phyloP scores from a whole-genome alignment of 2,888 invertebrate species.

The Lochmaea capreae region DNA sequence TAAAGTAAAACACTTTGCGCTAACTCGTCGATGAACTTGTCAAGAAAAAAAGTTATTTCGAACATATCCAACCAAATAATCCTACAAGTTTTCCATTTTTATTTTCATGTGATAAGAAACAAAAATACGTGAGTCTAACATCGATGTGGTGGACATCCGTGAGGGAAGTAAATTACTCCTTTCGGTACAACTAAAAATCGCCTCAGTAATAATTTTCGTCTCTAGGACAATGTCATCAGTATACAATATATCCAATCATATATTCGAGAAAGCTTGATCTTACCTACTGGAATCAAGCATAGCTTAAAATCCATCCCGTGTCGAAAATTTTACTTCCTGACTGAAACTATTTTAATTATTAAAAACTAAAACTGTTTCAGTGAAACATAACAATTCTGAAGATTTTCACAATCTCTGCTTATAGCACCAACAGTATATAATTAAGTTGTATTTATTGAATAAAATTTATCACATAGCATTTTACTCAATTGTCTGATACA shows the following conservation, averaged over 20 bases:
- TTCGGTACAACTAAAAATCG: background rate
- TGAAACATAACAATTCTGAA: background rate
- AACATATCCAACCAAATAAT: constrained; percentile 17
- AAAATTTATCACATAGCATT: too few species aligned
- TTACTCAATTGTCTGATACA: too few species aligned
- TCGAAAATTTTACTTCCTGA: background rate
- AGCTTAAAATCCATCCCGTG: background rate
- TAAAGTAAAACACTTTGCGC: background rate
- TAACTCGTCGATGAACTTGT: constrained; percentile 4
- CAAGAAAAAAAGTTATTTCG: constrained; percentile 5
- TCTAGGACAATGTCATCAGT: background rate
- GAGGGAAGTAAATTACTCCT: constrained; percentile 13
- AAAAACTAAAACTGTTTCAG: too few species aligned
- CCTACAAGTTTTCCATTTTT: constrained; percentile 19
- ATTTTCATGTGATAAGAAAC: constrained; percentile 20
- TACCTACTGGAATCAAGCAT: background rate
- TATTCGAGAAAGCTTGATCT: background rate
- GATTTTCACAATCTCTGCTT: too few species aligned
- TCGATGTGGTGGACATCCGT: background rate
- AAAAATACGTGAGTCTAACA: constrained; percentile 17
- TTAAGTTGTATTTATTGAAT: too few species aligned
- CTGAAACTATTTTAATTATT: background rate
- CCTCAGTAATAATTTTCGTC: constrained; percentile 2
- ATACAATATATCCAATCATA: background rate
- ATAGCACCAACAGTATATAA: too few species aligned